These are phyloP conservation scores for Lepidurus packardi DNA, from an alignment of 1,140 invertebrate genomes.

Conservation along the genomic window DNA sequence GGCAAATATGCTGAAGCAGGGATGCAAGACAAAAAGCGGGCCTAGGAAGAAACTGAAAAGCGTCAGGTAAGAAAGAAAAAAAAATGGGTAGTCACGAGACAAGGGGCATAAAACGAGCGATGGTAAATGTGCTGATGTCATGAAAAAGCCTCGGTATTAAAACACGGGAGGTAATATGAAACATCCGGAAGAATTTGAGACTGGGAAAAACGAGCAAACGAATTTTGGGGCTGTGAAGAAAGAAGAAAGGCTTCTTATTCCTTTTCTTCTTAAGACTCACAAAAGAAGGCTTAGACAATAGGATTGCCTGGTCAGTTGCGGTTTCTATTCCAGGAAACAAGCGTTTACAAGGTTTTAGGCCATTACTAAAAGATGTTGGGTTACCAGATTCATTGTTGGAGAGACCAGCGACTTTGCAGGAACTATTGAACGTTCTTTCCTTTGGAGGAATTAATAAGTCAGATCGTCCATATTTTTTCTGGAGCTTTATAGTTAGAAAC, in stretches of 20 bases:
- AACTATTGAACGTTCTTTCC: too few relatives aligned
- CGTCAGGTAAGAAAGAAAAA: not conserved
- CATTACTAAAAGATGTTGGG: too few relatives aligned
- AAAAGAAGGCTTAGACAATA: conserved; percentile 1
- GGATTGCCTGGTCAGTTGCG: not conserved
- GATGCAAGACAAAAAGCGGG: not conserved
- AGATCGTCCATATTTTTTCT: too few relatives aligned
- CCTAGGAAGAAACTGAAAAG: not conserved
- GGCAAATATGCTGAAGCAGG: not conserved
- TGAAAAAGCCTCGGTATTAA: not conserved
- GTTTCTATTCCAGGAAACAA: not conserved
- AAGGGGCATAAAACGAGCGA: not conserved
- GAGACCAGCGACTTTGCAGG: too few relatives aligned
- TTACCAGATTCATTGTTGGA: too few relatives aligned
- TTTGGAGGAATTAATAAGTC: too few relatives aligned
- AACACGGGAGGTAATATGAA: not conserved
- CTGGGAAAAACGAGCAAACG: not conserved
- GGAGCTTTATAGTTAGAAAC: too few relatives aligned
- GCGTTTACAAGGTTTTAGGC: not conserved
- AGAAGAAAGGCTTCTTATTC: not conserved
- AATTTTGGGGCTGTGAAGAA: not conserved
- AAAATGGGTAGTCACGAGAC: not conserved
- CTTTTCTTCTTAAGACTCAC: not conserved
- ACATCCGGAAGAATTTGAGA: not conserved
- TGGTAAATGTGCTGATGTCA: conserved; percentile 10